These are phyloP conservation scores for Hydrozoanthus tunicans DNA, from an alignment of 64 coral and sea anemone genomes.

Conservation along the genomic window DNA sequence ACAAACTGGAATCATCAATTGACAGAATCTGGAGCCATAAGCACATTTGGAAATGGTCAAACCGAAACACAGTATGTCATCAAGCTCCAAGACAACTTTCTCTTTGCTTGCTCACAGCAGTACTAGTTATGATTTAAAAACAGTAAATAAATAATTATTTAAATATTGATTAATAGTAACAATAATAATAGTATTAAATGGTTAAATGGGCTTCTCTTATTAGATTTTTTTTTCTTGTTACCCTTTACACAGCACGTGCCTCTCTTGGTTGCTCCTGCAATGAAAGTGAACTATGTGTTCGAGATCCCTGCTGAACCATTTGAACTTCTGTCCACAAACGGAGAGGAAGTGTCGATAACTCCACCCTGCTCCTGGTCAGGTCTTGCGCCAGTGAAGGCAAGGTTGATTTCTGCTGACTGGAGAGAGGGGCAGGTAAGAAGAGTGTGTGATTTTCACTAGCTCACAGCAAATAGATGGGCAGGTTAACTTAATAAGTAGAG, in stretches of 20 bases:
- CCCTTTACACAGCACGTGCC: slow-evolving; percentile 76
- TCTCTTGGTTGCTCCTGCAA: slow-evolving; percentile 77
- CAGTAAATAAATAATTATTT: no score
- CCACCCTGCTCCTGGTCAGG: slow-evolving; percentile 97
- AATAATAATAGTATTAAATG: no score
- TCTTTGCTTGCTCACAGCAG: no score
- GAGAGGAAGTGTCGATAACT: slow-evolving; percentile 67
- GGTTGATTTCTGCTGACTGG: slow-evolving; percentile 82
- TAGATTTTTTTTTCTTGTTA: neutral
- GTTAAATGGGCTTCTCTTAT: no score
- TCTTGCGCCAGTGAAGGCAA: slow-evolving; percentile 81
- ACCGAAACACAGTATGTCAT: no score
- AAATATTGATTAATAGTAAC: no score
- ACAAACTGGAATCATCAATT: no score
- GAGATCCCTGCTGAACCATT: slow-evolving; percentile 82
- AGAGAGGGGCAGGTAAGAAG: slow-evolving; percentile 87
- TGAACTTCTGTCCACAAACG: slow-evolving; percentile 63
- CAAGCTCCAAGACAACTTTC: no score
- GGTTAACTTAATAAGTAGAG: no score
- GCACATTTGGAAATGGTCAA: no score
- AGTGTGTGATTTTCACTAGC: neutral
- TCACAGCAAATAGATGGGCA: neutral
- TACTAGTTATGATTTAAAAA: no score
- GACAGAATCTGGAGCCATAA: no score
- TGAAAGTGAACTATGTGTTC: slow-evolving; percentile 89